Percentiles rank a stretch among this genome's conserved stretches.
These are phyloP conservation scores for Malurus elegans DNA, from an alignment of 2,113 vertebrate species.

Conservation along the genomic window DNA sequence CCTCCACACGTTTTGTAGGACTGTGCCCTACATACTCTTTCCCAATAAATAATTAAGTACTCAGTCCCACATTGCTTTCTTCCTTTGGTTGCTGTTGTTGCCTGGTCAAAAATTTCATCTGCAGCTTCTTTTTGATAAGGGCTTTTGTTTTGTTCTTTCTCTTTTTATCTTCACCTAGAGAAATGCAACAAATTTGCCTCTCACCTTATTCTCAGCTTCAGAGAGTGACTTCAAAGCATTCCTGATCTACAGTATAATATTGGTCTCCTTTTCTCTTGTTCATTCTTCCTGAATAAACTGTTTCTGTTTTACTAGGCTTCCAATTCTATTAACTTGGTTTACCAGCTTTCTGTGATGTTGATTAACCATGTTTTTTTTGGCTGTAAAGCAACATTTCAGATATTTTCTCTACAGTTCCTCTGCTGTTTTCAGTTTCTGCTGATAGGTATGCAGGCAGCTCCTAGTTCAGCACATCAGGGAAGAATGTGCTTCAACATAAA, in stretches of 20 bases:
- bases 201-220: slow-evolving; percentile 12
- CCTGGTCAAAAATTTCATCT: slow-evolving; percentile 25
- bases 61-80: neutral
- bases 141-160: slow-evolving; percentile 28
- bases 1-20: neutral
- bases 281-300: neutral
- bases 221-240: slow-evolving; percentile 45
- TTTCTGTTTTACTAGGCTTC: neutral
- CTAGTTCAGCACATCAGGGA: neutral
- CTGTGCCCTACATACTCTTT: neutral
- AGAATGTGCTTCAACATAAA: neutral
- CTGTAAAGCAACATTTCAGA: neutral
- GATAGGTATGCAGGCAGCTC: neutral
- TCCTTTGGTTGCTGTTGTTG: neutral
- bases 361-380: neutral
- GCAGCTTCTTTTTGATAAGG: neutral
- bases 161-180: slow-evolving; percentile 38
- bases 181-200: slow-evolving; percentile 37
- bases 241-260: neutral
- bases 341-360: neutral
- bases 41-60: slow-evolving; percentile 11
- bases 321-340: neutral
- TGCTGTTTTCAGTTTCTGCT: neutral
- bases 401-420: neutral
- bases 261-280: neutral